Percentiles rank a stretch among this genome's conserved stretches.
Conservation (phyloP, 1,140 invertebrate genomes). For the silkworm (Bombyx mori) region ASM3026992v2 NC_085119.1:12971001-12971500, state of each 20-base stretch:
- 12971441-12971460: too few relatives aligned
- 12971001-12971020: too few relatives aligned
- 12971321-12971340: constrained; percentile 10
- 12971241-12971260: constrained; percentile 31
- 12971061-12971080: constrained; percentile 50
- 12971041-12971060: constrained; percentile 38
- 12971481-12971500: too few relatives aligned
- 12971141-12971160: constrained; percentile 51
- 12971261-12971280: constrained; percentile 25
- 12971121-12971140: constrained; percentile 63
- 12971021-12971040: constrained; percentile 40
- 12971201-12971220: constrained; percentile 41
- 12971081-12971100: constrained; percentile 45
- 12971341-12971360: too few relatives aligned
- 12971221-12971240: constrained; percentile 25
- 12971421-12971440: too few relatives aligned
- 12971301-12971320: constrained; percentile 17
- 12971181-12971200: constrained; percentile 36
- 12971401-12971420: too few relatives aligned
- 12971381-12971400: too few relatives aligned
- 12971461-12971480: too few relatives aligned
- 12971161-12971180: constrained; percentile 69
- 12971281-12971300: constrained; percentile 13
- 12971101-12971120: constrained; percentile 67
- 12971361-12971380: too few relatives aligned